Evolutionary conservation across 2,113 vertebrate genomes (phyloP), one percentile per base, ranked within the genome.

Genomic region (Connochaetes taurinus): DNA sequence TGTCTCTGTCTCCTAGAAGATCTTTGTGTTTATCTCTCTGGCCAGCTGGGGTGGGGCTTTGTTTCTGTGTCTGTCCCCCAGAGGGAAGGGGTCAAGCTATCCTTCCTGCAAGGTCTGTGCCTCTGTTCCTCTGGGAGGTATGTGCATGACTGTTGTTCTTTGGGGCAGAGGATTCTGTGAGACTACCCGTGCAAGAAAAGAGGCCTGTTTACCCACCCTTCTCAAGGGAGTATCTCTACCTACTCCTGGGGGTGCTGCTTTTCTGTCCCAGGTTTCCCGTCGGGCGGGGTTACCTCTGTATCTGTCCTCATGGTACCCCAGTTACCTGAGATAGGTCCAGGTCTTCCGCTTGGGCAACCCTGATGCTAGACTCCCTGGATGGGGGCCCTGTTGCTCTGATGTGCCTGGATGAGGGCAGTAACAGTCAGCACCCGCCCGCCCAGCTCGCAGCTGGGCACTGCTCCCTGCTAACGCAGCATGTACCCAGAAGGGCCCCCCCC

Each of bases 391-490:
- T 87, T 64, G 87, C 15, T 67, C 90, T 43, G 74, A 33, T 29
- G 82, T n/a, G 31, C 60, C 58, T 55, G 15, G 55, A 81, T 52
- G 21, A 81, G 58, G 29, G 21, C 82, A 88, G 82, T 10, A 3
- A 45, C 52, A 43, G 94, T 96, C 91, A 92, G 93, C 89, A 90
- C 55, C 84, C 74, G 23, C 45, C 97, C 0, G 74, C 80, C 80
- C 50, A 13, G 90, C 97, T 82, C 33, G 40, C 81, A 71, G 81
- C 82, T 93, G 96, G 97, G 96, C 97, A 93, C 92, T 16, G 88
- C 88, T 97, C 33, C 97, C 95, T 98, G 98, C 97, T 98, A 94
- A 98, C 90, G 1, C 97, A 97, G 97, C 98, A 97, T 88, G 94
- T 91, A 90, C 93, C 33, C 6, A n/a, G 27, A 91, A 58, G 90